Evolutionary conservation across 2,797 vertebrate species (phyloP), one percentile per base, ranked within the genome.

Genomic region (Graptemys geographica): DNA sequence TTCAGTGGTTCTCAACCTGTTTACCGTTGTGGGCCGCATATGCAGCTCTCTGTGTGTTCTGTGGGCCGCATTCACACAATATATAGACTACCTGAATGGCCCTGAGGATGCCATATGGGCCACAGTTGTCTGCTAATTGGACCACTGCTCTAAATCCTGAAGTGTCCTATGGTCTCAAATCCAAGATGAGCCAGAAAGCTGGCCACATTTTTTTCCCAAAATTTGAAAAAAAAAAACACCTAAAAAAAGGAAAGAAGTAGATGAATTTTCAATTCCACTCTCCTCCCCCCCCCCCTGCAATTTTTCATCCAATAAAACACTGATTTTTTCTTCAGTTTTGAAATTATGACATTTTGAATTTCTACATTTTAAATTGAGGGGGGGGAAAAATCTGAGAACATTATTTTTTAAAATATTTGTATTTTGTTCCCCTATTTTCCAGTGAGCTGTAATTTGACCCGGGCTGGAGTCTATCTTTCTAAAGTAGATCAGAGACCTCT

Each of bases 261-360:
- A 69, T 33, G 62, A 19, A 10, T 69, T 69, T 69, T 33, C n/a
- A n/a, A 69, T 69, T 33, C 27, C 11, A 11, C 25, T n/a, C 33
- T 69, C 9, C 8, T 37, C 8, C 33, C 18, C 62, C 16, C 16
- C 4, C 8, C 18, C 62, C 33, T 16, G 37, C 18, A 16, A 85
- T 90, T 52, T 92, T 96, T 97, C 94, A 95, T 76, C 91, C 87
- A 95, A 62, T 85, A 93, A 94, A n/a, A 18, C 69, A 65, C 72
- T 92, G 87, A 82, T 78, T 97, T 93, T 94, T 85, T 59, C 83
- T 53, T 80, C 90, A 96, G 92, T 91, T 95, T 91, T 89, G 91
- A 87, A 94, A 31, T 86, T 16, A 83, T 86, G 87, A 51, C 52
- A 78, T 79, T 91, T 1, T 0, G 19, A 86, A 85, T 62, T 96